A percentile compares a stretch with the other conserved stretches of the same genome.
Evolutionary conservation across 1,140 invertebrate species (phyloP).

Genomic region (Subanguina moxae): DNA sequence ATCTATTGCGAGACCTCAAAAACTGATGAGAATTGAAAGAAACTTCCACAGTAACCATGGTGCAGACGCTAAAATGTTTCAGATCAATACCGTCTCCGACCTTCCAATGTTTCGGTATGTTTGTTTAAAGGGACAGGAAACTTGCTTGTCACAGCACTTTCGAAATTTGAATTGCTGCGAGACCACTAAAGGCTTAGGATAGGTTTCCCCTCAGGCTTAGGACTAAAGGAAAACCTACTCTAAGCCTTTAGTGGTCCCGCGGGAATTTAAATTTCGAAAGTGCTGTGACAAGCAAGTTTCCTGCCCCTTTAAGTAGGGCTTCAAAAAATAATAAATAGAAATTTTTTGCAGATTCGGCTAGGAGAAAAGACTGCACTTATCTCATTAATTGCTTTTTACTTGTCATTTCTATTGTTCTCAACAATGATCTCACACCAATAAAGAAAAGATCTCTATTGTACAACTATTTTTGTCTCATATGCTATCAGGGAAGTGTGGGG

Average conservation of each 20-base stretch:
- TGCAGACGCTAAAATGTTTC: slow-evolving; percentile 1
- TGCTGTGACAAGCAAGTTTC: no score
- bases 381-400: no score
- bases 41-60: not conserved
- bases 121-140: not conserved
- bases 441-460: no score
- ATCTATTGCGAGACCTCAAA: not conserved
- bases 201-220: no score
- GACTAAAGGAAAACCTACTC: no score
- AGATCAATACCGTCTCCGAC: slow-evolving; percentile 1
- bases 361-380: not conserved
- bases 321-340: not conserved
- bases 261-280: no score
- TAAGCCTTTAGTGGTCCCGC: no score
- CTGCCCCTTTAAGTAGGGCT: no score
- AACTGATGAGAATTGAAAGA: not conserved
- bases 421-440: not conserved
- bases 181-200: no score
- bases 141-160: no score
- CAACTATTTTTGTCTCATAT: not conserved
- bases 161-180: no score
- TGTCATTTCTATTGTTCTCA: not conserved
- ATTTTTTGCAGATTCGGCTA: not conserved
- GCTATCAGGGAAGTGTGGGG: no score
- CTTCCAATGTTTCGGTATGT: slow-evolving; percentile 10